Conservation (phyloP, 1,140 invertebrate species). For the Brachionus rubens region DNA sequence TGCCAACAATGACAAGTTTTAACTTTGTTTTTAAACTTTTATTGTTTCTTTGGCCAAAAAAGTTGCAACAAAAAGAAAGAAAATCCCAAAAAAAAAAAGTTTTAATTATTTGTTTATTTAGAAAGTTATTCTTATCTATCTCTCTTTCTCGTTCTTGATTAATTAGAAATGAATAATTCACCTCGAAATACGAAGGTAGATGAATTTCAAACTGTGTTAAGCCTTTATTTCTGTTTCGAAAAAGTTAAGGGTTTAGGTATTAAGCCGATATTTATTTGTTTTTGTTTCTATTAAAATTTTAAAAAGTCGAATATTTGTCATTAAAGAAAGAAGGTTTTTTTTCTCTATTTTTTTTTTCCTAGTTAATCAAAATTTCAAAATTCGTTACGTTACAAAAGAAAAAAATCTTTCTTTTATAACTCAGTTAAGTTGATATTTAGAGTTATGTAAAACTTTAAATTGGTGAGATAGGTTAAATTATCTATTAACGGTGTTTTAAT, state of each 20-base stretch:
- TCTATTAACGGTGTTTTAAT: conserved; percentile 42
- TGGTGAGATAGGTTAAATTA: conserved; percentile 44
- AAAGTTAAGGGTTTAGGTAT: not conserved
- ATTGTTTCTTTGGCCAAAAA: too few relatives aligned
- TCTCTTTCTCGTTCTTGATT: too few relatives aligned
- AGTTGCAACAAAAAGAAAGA: not conserved
- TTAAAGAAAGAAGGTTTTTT: conserved; percentile 36
- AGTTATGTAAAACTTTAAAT: conserved; percentile 31
- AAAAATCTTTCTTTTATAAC: conserved; percentile 16
- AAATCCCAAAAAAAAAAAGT: not conserved
- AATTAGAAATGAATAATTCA: conserved; percentile 24
- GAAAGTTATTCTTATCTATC: not conserved
- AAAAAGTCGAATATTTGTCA: conserved; percentile 44
- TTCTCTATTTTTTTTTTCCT: conserved; percentile 6
- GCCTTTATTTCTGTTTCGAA: conserved; percentile 24
- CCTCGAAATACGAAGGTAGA: not conserved
- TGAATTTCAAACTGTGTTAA: conserved; percentile 41
- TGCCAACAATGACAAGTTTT: too few relatives aligned
- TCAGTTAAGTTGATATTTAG: conserved; percentile 38
- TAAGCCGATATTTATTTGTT: conserved; percentile 45
- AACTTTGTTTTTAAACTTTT: too few relatives aligned
- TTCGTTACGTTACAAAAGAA: not conserved
- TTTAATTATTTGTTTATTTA: conserved; percentile 17
- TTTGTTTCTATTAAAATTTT: conserved; percentile 37
- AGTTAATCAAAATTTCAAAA: conserved; percentile 29